Evolutionary conservation across 2,888 invertebrate genomes (phyloP), one percentile per base, ranked within the genome.

Genomic region (Bombyx huttoni): DNA sequence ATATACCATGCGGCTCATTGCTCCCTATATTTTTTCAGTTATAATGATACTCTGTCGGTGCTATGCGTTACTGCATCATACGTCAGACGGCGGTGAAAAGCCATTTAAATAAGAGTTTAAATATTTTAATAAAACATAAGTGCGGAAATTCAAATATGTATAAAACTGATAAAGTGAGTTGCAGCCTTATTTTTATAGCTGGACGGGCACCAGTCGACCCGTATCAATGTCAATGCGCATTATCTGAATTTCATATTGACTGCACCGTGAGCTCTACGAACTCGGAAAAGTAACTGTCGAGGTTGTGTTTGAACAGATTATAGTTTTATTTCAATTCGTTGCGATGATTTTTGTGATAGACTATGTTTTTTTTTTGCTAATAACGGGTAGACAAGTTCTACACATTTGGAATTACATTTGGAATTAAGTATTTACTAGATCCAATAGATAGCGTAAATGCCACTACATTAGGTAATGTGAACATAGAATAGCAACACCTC

Each of bases 171-270:
- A 75, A 77, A 76, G 66, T 59, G 62, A 62, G 64, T 63, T 76
- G 76, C 77, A 78, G 68, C 70, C 67, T 76, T 80, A 81, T 82
- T 83, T 82, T 81, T 74, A 76, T 70, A 76, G 78, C 66, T 77
- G 75, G 70, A 64, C 68, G 76, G 68, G 67, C 73, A 62, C 60
- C 66, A 73, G 72, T 68, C 76, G 70, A 84, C 85, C 85, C 84
- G 74, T 75, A 78, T 86, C 84, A 85, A 68, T 76, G 83, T 86
- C 85, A 80, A 52, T 60, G 63, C 68, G 73, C 65, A 81, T 82
- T 83, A 83, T 78, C 78, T 67, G 73, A 62, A 73, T 76, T 76
- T 78, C 72, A 76, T 81, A 79, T 77, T 73, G 73, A 80, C 73
- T 84, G 79, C 81, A 81, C 64, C 64, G 59, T 56, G 59, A 61